Evolutionary conservation across 1,140 invertebrate species (phyloP), one percentile per base, ranked within the genome.

Genomic region (Dufourea novaeangliae): DNA sequence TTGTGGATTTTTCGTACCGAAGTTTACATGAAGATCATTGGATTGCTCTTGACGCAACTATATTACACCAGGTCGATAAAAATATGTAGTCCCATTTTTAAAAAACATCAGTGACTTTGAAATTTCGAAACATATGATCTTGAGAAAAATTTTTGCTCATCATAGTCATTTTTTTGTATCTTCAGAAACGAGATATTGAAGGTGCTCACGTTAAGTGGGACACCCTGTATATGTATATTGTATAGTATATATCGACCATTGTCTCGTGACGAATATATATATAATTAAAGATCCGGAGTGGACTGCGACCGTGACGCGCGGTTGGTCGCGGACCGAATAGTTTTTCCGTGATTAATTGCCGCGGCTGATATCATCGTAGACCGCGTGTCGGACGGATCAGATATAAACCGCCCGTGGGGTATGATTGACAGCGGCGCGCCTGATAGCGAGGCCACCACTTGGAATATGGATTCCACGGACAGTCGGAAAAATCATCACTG

Each of bases 261-360:
- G 46, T 50, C 46, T 50, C 5, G 46, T n/a, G 37, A 37, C 39
- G 44, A 50, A 72, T 52, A 8, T n/a, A n/a, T n/a, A n/a, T n/a
- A n/a, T 17, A 64, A 74, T 67, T 74, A 56, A 73, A 52, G 54
- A 57, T 17, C 1, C n/a, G n/a, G 6, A 44, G 17, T 12, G 8
- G 41, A 34, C 34, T 14, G 72, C 34, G 17, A 34, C 50, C 50
- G 6, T 57, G 63, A 74, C 66, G 66, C n/a, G n/a, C n/a, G n/a
- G n/a, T n/a, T 41, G 52, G 62, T 20, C 46, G 27, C 7, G 11
- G n/a, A n/a, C 39, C 54, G 54, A 69, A 59, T 76, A 76, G 52
- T 76, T 76, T 76, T 69, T 69, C 41, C 12, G 39, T 69, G 73
- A 76, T 76, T 76, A 76, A 76, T 76, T 69, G 22, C 41, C 29